Percentiles rank a stretch among this genome's conserved stretches.
Conservation (phyloP, 2,113 vertebrate species). For the Pelecanoides urinatrix region DNA sequence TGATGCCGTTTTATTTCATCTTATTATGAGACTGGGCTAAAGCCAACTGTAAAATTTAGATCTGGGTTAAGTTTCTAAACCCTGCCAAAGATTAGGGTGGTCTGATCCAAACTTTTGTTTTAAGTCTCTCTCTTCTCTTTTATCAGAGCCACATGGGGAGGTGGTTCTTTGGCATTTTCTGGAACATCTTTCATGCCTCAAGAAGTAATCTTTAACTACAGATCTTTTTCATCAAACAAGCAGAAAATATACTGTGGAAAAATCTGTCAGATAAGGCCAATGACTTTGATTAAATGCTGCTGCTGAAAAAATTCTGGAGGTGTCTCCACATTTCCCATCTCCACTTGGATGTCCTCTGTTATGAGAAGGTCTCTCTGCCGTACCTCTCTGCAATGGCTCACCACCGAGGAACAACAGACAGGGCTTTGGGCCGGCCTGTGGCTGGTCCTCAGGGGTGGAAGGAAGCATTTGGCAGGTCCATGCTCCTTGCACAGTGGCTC, state of each 20-base stretch:
- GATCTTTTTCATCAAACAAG: neutral
- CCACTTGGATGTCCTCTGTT: neutral
- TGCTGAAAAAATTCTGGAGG: neutral
- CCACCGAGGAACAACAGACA: accelerated
- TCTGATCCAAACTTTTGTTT: slow-evolving; percentile 18
- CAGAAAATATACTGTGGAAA: neutral
- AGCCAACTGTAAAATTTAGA: neutral
- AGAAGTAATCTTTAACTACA: neutral
- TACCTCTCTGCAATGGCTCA: neutral
- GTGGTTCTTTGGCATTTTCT: neutral
- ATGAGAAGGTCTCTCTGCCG: neutral
- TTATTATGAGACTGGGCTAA: neutral
- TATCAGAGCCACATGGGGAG: neutral
- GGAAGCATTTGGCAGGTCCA: neutral
- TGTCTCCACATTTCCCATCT: accelerated
- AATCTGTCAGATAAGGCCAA: neutral
- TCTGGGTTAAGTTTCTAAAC: neutral
- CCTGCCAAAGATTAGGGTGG: neutral
- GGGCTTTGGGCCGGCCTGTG: neutral
- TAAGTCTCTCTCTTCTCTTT: neutral
- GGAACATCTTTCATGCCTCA: neutral
- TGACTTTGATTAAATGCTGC: neutral
- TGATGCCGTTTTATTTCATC: neutral
- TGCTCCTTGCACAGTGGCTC: neutral
- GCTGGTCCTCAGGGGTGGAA: neutral